Conservation (phyloP, 2,888 invertebrate genomes). For the Cybosia mesomella region DNA sequence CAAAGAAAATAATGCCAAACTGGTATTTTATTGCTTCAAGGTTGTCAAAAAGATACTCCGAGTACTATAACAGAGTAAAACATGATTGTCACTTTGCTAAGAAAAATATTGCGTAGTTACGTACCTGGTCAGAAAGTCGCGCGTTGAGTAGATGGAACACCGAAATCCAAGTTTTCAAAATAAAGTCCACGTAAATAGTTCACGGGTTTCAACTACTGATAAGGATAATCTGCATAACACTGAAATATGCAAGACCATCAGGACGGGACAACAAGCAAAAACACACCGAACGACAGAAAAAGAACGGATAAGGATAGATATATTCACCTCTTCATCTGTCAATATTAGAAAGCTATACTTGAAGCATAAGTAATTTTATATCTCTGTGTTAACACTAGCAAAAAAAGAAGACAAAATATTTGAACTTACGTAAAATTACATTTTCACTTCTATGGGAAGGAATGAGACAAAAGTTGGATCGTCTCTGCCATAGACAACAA, state of each 20-base stretch:
- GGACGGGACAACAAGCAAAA: slow-evolving; percentile 76
- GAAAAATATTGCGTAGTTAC: slow-evolving; percentile 75
- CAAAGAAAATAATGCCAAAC: slow-evolving; percentile 70
- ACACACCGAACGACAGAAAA: slow-evolving; percentile 60
- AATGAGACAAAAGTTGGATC: slow-evolving; percentile 51
- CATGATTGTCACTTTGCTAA: slow-evolving; percentile 68
- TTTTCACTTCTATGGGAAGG: slow-evolving; percentile 20
- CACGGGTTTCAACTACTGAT: slow-evolving; percentile 65
- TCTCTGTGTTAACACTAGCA: slow-evolving; percentile 24
- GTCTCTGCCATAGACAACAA: slow-evolving; percentile 58
- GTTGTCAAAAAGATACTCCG: slow-evolving; percentile 76
- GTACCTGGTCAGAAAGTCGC: slow-evolving; percentile 66
- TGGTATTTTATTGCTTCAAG: slow-evolving; percentile 74
- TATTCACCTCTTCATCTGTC: slow-evolving; percentile 24
- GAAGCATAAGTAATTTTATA: slow-evolving; percentile 34
- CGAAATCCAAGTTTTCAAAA: slow-evolving; percentile 65
- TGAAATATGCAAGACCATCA: slow-evolving; percentile 71
- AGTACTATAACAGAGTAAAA: slow-evolving; percentile 50
- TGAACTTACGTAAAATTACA: background rate
- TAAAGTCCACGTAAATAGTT: slow-evolving; percentile 61
- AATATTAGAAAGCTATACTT: slow-evolving; percentile 21
- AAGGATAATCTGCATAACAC: slow-evolving; percentile 71
- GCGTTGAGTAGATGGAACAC: slow-evolving; percentile 51
- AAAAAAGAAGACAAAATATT: slow-evolving; percentile 35
- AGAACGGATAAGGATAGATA: slow-evolving; percentile 49